phyloP scores from a whole-genome alignment of 2,113 vertebrate genomes.

The Eurypyga helias region DNA sequence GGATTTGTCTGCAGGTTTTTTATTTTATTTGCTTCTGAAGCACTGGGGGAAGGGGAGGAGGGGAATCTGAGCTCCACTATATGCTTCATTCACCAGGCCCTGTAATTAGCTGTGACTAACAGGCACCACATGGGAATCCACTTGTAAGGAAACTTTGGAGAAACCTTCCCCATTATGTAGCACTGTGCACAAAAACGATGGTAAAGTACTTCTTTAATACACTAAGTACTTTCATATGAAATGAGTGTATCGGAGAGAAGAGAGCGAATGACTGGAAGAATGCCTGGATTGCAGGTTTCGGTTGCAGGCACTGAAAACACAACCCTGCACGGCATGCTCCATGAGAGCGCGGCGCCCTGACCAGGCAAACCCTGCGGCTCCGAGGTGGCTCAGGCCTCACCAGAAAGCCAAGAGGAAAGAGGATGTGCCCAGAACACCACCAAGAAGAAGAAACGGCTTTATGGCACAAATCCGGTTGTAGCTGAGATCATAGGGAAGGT shows the following conservation, averaged over 20 bases:
- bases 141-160: conserved; percentile 56
- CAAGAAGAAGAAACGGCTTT: neutral
- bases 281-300: neutral
- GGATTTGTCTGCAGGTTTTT: conserved; percentile 61
- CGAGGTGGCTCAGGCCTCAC: neutral
- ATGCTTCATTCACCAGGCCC: conserved; percentile 48
- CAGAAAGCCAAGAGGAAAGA: neutral
- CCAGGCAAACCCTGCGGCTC: neutral
- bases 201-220: neutral
- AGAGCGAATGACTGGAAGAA: neutral
- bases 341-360: neutral
- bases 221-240: neutral
- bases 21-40: conserved; percentile 61
- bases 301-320: neutral
- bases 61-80: conserved; percentile 39
- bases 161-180: conserved; percentile 9
- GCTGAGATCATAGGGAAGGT: conserved; percentile 45
- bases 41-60: neutral
- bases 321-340: neutral
- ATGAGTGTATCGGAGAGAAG: neutral
- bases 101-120: conserved; percentile 78
- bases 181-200: neutral
- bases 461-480: neutral
- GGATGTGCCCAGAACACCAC: neutral
- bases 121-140: conserved; percentile 69